These are phyloP conservation scores for Drosophila imparisetae DNA, from an alignment of 2,888 invertebrate genomes.

Conservation along the genomic window DNA sequence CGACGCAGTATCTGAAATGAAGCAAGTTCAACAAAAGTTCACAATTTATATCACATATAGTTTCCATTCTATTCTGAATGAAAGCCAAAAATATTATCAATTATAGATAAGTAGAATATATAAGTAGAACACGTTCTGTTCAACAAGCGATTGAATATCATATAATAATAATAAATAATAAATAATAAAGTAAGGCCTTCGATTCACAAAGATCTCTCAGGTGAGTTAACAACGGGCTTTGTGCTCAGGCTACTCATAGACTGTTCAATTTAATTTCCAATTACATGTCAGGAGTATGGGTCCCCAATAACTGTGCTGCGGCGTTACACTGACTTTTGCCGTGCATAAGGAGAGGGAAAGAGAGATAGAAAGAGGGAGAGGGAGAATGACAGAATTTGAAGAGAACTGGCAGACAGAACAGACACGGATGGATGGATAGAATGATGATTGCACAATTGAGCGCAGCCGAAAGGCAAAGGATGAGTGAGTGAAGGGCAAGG, in stretches of 20 bases:
- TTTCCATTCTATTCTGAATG: background rate
- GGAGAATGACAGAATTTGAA: conserved; percentile 15
- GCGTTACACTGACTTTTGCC: conserved; percentile 18
- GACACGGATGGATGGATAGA: background rate
- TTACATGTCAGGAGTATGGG: background rate
- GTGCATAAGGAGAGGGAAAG: conserved; percentile 7
- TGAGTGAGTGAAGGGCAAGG: background rate
- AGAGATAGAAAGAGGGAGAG: background rate
- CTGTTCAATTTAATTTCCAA: conserved; percentile 9
- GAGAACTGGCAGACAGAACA: background rate
- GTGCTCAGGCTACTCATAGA: background rate
- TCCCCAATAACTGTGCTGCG: conserved; percentile 8
- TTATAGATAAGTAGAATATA: background rate
- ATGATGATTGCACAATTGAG: conserved; percentile 65
- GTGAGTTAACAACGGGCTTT: background rate
- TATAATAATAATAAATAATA: background rate
- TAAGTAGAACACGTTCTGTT: background rate
- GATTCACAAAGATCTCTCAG: background rate
- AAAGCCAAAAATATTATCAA: background rate
- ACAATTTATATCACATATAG: background rate
- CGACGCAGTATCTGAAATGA: conserved; percentile 92
- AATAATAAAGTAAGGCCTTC: background rate
- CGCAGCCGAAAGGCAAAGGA: conserved; percentile 1
- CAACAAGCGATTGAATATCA: background rate
- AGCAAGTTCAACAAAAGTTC: background rate